phyloP scores from a whole-genome alignment of 2,888 invertebrate species.

The Buathra laborator region DNA sequence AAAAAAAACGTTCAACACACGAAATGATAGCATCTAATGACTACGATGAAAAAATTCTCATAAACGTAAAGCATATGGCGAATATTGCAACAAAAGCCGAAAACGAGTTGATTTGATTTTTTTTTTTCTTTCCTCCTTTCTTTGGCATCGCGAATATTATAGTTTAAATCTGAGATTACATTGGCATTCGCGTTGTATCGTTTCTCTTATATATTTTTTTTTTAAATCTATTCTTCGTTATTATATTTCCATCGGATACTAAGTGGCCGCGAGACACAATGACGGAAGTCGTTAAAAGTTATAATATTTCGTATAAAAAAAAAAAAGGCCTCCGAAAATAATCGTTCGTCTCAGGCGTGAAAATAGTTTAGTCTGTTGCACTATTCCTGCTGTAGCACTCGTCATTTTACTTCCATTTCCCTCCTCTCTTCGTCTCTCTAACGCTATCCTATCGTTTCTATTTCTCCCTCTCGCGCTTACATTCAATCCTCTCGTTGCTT shows the following conservation, averaged over 20 bases:
- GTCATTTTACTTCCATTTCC: neutral
- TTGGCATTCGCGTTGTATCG: conserved; percentile 1
- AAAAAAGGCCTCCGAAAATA: conserved; percentile 29
- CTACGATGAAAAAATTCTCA: conserved; percentile 32
- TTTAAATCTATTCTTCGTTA: conserved; percentile 29
- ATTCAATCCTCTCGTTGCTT: conserved; percentile 14
- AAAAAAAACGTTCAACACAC: conserved; percentile 40
- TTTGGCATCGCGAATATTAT: conserved; percentile 52
- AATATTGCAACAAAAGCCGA: conserved; percentile 21
- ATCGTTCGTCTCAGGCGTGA: conserved; percentile 15
- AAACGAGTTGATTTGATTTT: conserved; percentile 18
- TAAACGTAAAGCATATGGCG: conserved; percentile 24
- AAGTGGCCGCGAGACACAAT: conserved; percentile 46
- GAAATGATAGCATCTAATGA: conserved; percentile 32
- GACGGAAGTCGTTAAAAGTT: conserved; percentile 36
- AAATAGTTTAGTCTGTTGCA: conserved; percentile 39
- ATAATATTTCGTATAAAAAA: conserved; percentile 54
- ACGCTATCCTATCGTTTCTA: conserved; percentile 3
- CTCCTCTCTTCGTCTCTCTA: conserved; percentile 3
- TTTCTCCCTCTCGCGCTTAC: neutral
- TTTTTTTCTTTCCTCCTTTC: neutral
- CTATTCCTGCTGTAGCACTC: conserved; percentile 27
- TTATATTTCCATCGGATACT: neutral
- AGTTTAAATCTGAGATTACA: conserved; percentile 28
- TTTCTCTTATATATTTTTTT: conserved; percentile 14